Percentiles rank a stretch among this genome's conserved stretches.
phyloP scores from a whole-genome alignment of 2,113 vertebrate genomes.

The Arothron firmamentum region DNA sequence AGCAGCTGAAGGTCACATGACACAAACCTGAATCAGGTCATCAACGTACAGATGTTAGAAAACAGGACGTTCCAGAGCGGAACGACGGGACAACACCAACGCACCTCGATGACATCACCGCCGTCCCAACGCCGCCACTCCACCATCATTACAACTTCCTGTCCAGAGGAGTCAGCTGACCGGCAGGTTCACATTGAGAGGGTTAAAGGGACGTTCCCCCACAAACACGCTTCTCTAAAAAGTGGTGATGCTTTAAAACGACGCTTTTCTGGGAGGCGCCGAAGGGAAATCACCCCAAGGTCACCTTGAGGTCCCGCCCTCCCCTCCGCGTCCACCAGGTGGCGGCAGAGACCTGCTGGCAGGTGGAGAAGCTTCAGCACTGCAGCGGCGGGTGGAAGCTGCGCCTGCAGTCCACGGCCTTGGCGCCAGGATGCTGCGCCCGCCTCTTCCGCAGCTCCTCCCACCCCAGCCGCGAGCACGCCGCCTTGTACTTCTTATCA shows the following conservation, averaged over 20 bases:
- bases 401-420: slow-evolving; percentile 87
- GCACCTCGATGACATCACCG: neutral
- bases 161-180: too few relatives aligned
- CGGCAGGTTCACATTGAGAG: too few relatives aligned
- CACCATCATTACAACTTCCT: too few relatives aligned
- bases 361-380: slow-evolving; percentile 77
- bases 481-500: slow-evolving; percentile 87
- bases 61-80: neutral
- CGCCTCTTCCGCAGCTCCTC: slow-evolving; percentile 79
- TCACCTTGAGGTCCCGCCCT: neutral
- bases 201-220: too few relatives aligned
- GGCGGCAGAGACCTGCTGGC: neutral
- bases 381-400: slow-evolving; percentile 84
- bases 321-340: neutral
- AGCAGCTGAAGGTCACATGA: slow-evolving; percentile 1
- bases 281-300: too few relatives aligned
- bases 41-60: neutral
- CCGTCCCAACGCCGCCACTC: too few relatives aligned
- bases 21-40: neutral
- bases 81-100: neutral
- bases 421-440: slow-evolving; percentile 81
- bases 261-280: too few relatives aligned
- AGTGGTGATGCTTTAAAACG: too few relatives aligned
- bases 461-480: slow-evolving; percentile 78
- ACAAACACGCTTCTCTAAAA: too few relatives aligned